A percentile compares a stretch with the other conserved stretches of the same genome.
Conservation (phyloP, 2,888 invertebrate genomes). For the Julus scandinavius region DNA sequence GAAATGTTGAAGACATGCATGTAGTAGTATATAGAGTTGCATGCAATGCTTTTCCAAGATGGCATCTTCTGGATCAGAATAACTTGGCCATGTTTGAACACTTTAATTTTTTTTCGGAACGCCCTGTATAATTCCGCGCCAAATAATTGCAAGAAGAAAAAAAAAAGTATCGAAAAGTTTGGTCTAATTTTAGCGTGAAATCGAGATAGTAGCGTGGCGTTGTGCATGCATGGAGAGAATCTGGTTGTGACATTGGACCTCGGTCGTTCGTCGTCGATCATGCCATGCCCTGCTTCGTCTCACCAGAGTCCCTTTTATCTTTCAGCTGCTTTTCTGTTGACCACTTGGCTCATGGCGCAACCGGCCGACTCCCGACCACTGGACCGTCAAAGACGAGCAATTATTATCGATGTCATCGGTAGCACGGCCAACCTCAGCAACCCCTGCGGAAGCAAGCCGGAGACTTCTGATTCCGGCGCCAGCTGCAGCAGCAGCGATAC, state of each 20-base stretch:
- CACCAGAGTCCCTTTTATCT: background rate
- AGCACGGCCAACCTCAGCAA: background rate
- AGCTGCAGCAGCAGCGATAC: background rate
- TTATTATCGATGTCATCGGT: background rate
- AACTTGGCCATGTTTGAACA: no score
- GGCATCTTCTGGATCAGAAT: no score
- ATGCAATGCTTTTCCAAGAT: no score
- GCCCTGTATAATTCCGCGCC: background rate
- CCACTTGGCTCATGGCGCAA: constrained; percentile 26
- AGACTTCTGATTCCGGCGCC: background rate
- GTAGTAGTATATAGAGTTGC: no score
- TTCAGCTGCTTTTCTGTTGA: background rate
- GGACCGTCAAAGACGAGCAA: background rate
- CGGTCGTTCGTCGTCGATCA: background rate
- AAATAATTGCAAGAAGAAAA: background rate
- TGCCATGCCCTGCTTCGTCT: background rate
- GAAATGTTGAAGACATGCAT: no score
- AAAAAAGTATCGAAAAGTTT: constrained; percentile 4
- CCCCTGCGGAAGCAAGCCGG: background rate
- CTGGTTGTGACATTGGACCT: background rate
- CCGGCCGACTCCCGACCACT: constrained; percentile 4
- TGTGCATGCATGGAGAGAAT: background rate
- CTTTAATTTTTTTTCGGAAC: background rate
- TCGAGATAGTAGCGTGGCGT: background rate
- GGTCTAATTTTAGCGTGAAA: constrained; percentile 12